Conservation (phyloP, 2,888 invertebrate genomes). For the Cheiracanthium punctorium region DNA sequence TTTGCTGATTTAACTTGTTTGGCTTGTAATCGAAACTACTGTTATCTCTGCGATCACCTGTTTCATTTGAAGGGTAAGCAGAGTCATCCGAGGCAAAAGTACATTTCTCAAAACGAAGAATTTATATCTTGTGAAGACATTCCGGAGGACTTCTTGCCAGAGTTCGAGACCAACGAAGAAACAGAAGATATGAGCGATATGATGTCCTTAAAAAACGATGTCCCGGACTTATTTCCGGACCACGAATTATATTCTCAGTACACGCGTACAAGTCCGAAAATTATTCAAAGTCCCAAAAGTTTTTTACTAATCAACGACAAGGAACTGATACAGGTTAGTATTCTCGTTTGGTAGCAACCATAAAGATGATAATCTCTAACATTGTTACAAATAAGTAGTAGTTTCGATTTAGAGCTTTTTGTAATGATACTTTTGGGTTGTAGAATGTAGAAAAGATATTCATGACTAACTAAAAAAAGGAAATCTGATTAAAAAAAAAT, state of each 20-base stretch:
- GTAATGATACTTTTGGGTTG: too few relatives aligned
- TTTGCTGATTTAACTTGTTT: conserved; percentile 76
- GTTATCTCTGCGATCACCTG: conserved; percentile 75
- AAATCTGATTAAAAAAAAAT: too few relatives aligned
- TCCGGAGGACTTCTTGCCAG: conserved; percentile 70
- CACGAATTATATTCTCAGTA: conserved; percentile 46
- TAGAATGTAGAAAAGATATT: too few relatives aligned
- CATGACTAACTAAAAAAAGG: too few relatives aligned
- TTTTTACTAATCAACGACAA: conserved; percentile 76
- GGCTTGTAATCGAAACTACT: conserved; percentile 75
- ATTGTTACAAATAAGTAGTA: too few relatives aligned
- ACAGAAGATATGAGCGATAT: conserved; percentile 17
- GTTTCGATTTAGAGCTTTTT: too few relatives aligned
- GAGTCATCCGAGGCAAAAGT: conserved; percentile 71
- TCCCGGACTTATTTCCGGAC: conserved; percentile 56
- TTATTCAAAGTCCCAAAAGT: conserved; percentile 71
- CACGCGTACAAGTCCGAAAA: conserved; percentile 20
- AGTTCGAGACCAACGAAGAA: neutral
- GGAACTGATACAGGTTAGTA: conserved; percentile 75
- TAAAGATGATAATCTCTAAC: too few relatives aligned
- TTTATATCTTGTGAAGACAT: conserved; percentile 71
- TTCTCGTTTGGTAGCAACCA: too few relatives aligned
- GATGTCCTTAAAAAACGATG: conserved; percentile 46
- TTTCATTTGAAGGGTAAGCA: conserved; percentile 71
- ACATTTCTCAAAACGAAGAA: conserved; percentile 72